phyloP scores from a whole-genome alignment of 2,113 vertebrate species.

The Neolamprologus ventralis region DNA sequence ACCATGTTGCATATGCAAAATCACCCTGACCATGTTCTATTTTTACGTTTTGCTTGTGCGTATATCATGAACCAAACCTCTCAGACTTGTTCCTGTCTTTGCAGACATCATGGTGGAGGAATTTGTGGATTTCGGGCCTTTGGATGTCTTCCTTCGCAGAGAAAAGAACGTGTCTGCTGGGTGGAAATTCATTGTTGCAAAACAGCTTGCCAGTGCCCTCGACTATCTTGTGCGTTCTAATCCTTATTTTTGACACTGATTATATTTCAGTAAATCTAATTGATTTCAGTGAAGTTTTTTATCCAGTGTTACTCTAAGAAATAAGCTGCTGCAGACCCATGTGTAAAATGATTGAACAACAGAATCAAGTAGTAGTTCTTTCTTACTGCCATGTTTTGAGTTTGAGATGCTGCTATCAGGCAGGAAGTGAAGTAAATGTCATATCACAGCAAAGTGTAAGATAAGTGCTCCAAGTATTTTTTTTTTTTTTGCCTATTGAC shows the following conservation, averaged over 20 bases:
- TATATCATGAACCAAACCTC: neutral
- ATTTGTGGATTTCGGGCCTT: conserved; percentile 84
- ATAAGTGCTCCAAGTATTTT: neutral
- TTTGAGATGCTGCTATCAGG: neutral
- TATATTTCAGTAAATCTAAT: neutral
- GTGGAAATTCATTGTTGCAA: conserved; percentile 88
- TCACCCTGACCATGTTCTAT: neutral
- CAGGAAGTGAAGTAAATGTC: neutral
- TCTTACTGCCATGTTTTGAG: neutral
- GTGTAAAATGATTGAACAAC: neutral
- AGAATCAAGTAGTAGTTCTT: neutral
- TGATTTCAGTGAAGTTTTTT: neutral
- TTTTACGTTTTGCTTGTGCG: neutral
- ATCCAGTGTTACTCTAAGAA: neutral
- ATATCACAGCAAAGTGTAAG: neutral
- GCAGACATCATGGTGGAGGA: conserved; percentile 93
- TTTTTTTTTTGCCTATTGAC: neutral
- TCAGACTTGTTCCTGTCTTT: neutral
- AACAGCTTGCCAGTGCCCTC: conserved; percentile 87
- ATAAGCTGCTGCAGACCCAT: neutral
- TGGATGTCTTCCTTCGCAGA: conserved; percentile 84
- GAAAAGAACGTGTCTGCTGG: conserved; percentile 73
- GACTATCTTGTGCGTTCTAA: conserved; percentile 83
- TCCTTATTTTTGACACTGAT: neutral
- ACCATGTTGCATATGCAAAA: neutral